Conservation (phyloP, 2,113 vertebrate genomes). For the Lonchura striata region DNA sequence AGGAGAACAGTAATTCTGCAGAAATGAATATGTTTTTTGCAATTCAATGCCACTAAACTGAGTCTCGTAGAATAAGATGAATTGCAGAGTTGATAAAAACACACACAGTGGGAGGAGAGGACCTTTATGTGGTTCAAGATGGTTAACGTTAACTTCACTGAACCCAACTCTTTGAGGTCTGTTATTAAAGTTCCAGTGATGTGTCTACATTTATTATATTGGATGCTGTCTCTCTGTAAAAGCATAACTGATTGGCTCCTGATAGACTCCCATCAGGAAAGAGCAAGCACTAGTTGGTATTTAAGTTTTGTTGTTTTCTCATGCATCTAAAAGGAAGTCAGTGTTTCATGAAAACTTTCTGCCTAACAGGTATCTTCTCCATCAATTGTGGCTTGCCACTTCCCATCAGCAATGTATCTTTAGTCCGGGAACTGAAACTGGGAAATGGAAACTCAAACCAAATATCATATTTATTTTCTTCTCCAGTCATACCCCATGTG, state of each 20-base stretch:
- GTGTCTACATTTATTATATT: not conserved
- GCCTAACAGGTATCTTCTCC: constrained; percentile 83
- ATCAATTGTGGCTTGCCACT: constrained; percentile 79
- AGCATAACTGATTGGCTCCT: not conserved
- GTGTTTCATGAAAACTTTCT: not conserved
- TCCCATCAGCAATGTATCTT: constrained; percentile 76
- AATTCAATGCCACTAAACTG: not conserved
- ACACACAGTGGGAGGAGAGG: not conserved
- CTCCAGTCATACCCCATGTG: constrained; percentile 94
- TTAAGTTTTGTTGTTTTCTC: not conserved
- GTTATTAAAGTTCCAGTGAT: not conserved
- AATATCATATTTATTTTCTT: constrained; percentile 87
- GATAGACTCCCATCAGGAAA: not conserved
- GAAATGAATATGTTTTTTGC: accelerated
- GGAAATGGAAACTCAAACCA: constrained; percentile 83
- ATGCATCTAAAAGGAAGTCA: not conserved
- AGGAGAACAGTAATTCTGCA: not conserved
- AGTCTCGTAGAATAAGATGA: not conserved
- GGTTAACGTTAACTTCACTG: not conserved
- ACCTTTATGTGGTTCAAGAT: not conserved
- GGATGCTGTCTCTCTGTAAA: not conserved
- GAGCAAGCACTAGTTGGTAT: not conserved
- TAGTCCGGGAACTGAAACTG: constrained; percentile 65
- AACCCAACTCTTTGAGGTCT: not conserved
- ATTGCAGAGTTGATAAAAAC: not conserved